Evolutionary conservation across 2,113 vertebrate species (phyloP), one percentile per base, ranked within the genome.

Genomic region (Dipodomys ordii): DNA sequence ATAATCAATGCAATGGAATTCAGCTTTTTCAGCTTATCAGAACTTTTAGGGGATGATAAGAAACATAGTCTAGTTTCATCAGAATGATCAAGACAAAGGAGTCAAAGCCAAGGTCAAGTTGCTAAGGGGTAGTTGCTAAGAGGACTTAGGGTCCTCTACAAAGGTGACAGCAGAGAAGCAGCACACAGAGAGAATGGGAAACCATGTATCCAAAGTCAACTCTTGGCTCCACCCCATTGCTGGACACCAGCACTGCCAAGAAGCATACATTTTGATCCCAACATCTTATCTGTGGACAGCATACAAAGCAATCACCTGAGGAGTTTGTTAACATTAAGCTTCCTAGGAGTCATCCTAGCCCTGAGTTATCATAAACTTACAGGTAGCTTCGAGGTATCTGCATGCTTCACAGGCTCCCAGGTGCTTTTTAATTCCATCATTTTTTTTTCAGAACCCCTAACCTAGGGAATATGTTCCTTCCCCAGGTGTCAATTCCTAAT

Each of bases 401-500:
- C 64, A 73, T 12, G n/a, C 13, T 86, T 84, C 95, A 94, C 60
- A 83, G 60, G 27, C 25, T 88, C 20, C n/a, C 4, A 13, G 64
- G 35, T 72, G 8, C 25, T 39, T 92, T 87, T 39, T 49, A 78
- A 46, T 69, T n/a, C 60, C 13, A 19, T 57, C 53, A 16, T 57
- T 57, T 84, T 46, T 65, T 84, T 73, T 84, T 85, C 72, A 92
- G 79, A 96, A 60, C 7, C 49, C 39, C 32, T 49, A 25, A 79
- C 64, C 67, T 90, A 69, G 3, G 83, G 19, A 85, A 62, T n/a
- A 60, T 57, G 3, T 39, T 81, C 67, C 65, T 88, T 83, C 83
- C 69, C 90, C 62, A 90, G 64, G 39, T 77, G 15, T 81, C 23
- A 87, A 68, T 77, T 88, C 77, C 87, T 89, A 91, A 81, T 80